Evolutionary conservation across 2,797 vertebrate genomes (phyloP), one percentile per base, ranked within the genome.

Genomic region (Manis crassicaudata): DNA sequence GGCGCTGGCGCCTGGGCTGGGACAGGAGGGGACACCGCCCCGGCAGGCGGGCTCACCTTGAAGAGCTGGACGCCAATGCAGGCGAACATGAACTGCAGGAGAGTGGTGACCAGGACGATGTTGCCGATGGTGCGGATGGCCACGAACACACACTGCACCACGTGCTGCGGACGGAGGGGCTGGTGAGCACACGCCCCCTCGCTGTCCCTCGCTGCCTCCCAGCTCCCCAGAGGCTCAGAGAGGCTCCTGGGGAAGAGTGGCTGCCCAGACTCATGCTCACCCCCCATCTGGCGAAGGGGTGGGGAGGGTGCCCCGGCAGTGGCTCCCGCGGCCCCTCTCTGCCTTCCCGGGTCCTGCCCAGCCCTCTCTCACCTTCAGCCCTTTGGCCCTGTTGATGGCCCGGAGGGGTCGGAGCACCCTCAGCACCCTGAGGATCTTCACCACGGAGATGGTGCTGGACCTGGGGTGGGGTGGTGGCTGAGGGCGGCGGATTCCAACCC

Each of bases 101-200:
- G 97, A 2, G 99, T 99, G 0, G 99, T 99, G 97, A 99, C 99
- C 77, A 99, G 98, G 85, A 99, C 99, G 0, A 99, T 99, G 98
- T 99, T 99, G 37, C 99, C 99, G 0, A 99, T 99, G 17, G 99
- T 99, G 98, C 99, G 99, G 98, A 99, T 99, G 97, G 99, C 99
- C 97, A 99, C 99, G 16, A 99, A 99, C 96, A 99, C 99, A 0
- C 99, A 99, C 97, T 99, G 99, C 88, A 99, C 99, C 96, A 99
- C 99, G 0, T 99, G 99, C 99, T 99, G 97, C 0, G 35, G 56
- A 70, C 60, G 60, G 1, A 7, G 0, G 0, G 56, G 75, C 35
- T 4, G 20, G 73, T 7, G 0, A 0, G 16, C 16, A 2, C 40
- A 20, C 1, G 0, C 4, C 35, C 2, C 11, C 79, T 29, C 1